These are phyloP conservation scores for Carapus acus DNA, from an alignment of 2,797 vertebrate species.

Conservation along the genomic window DNA sequence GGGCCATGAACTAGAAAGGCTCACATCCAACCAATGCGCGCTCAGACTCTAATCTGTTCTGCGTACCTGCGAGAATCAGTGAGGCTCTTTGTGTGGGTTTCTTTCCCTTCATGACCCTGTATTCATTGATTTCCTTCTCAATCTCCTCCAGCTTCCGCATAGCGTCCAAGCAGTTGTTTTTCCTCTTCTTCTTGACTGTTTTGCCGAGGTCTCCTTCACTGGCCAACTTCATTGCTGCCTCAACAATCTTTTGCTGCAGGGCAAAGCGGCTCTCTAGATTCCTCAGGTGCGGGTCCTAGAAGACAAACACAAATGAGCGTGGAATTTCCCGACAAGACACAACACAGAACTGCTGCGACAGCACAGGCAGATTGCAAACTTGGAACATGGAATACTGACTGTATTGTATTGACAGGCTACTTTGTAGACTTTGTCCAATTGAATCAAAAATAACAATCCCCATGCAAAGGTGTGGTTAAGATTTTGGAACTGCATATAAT, in stretches of 20 bases:
- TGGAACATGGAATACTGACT: too few relatives aligned
- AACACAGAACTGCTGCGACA: not conserved
- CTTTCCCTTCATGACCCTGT: conserved; percentile 81
- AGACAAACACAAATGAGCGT: conserved; percentile 13
- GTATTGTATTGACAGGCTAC: too few relatives aligned
- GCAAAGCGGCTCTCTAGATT: conserved; percentile 89
- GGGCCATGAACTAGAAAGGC: not conserved
- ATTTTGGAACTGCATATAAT: too few relatives aligned
- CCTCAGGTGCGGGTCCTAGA: conserved; percentile 85
- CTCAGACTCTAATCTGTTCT: conserved; percentile 2
- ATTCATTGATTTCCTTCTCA: conserved; percentile 86
- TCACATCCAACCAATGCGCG: too few relatives aligned
- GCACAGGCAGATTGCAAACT: conserved; percentile 13
- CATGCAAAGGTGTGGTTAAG: too few relatives aligned
- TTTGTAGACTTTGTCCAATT: too few relatives aligned
- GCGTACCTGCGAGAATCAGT: conserved; percentile 78
- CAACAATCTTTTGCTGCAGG: conserved; percentile 92
- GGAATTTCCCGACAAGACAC: conserved; percentile 14
- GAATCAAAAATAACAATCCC: too few relatives aligned
- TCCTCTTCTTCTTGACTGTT: conserved; percentile 91
- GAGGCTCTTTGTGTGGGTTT: conserved; percentile 84
- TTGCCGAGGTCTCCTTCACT: conserved; percentile 84
- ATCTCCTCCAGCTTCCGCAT: conserved; percentile 85
- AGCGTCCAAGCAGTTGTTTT: conserved; percentile 81
- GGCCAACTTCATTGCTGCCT: conserved; percentile 87